Evolutionary conservation across 2,888 invertebrate species (phyloP).

Genomic region (Dorcus parallelipipedus): DNA sequence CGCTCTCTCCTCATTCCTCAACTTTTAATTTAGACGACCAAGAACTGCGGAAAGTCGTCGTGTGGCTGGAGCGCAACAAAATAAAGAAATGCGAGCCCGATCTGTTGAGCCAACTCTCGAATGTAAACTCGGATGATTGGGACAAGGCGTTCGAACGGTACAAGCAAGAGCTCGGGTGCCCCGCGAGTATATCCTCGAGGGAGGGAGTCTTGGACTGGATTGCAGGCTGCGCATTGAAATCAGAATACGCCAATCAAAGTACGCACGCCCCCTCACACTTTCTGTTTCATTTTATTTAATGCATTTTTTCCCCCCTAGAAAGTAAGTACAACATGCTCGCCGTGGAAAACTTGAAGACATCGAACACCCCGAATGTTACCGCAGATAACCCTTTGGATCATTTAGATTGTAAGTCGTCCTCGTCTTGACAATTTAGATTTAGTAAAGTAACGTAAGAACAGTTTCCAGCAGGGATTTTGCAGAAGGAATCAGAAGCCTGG

Average conservation of each 20-base stretch:
- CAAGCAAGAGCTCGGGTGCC: slow-evolving; percentile 72
- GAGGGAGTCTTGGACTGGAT: slow-evolving; percentile 82
- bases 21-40: slow-evolving; percentile 62
- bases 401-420: slow-evolving; percentile 70
- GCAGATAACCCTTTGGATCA: slow-evolving; percentile 82
- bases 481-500: slow-evolving; percentile 74
- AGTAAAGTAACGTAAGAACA: slow-evolving; percentile 45
- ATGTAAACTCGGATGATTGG: slow-evolving; percentile 68
- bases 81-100: slow-evolving; percentile 85
- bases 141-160: slow-evolving; percentile 67
- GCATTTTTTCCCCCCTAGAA: slow-evolving; percentile 50
- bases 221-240: slow-evolving; percentile 75
- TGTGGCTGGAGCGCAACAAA: slow-evolving; percentile 93
- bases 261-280: slow-evolving; percentile 29
- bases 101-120: slow-evolving; percentile 70
- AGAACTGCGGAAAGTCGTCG: slow-evolving; percentile 73
- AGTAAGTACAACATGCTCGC: slow-evolving; percentile 68
- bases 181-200: slow-evolving; percentile 55
- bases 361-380: slow-evolving; percentile 67
- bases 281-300: not conserved
- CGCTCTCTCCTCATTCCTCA: no score
- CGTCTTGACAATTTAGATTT: not conserved
- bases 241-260: slow-evolving; percentile 82
- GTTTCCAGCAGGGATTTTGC: slow-evolving; percentile 82
- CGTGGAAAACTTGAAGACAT: slow-evolving; percentile 58